Evolutionary conservation across 2,797 vertebrate genomes (phyloP).

Genomic region (Psittacula echo): DNA sequence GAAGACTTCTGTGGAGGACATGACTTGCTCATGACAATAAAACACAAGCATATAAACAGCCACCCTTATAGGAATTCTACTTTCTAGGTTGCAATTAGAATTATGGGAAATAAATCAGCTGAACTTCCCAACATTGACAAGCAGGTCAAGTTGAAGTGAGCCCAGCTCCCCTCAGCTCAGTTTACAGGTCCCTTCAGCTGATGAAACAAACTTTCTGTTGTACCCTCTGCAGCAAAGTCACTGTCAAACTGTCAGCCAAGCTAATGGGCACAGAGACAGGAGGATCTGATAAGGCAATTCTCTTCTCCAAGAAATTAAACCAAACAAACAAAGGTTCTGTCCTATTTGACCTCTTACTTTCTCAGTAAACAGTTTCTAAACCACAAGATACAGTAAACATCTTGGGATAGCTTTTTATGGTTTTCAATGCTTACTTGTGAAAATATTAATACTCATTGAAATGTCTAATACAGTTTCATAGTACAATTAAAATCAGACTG

Average conservation of each 20-base stretch:
- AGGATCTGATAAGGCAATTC: conserved; percentile 68
- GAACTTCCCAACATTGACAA: conserved; percentile 54
- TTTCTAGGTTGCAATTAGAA: conserved; percentile 14
- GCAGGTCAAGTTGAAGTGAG: conserved; percentile 72
- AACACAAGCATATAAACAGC: not conserved
- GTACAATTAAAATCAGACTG: not conserved
- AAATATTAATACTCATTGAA: not conserved
- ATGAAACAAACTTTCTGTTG: conserved; percentile 69
- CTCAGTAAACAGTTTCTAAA: conserved; percentile 70
- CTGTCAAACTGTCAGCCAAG: conserved; percentile 62
- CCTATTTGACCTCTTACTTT: conserved; percentile 69
- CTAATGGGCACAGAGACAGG: conserved; percentile 35
- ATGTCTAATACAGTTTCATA: not conserved
- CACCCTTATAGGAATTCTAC: not conserved
- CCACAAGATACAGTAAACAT: conserved; percentile 39
- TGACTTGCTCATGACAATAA: not conserved
- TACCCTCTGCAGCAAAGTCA: conserved; percentile 19
- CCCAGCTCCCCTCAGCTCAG: conserved; percentile 24
- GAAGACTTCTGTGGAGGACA: not conserved
- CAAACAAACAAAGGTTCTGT: conserved; percentile 62
- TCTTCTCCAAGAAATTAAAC: conserved; percentile 77
- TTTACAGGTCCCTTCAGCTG: conserved; percentile 63
- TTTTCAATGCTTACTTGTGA: not conserved
- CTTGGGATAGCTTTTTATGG: not conserved
- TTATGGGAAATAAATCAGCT: conserved; percentile 45